Conservation (phyloP, 2,113 vertebrate species). For the Campylomormyrus numenius region DNA sequence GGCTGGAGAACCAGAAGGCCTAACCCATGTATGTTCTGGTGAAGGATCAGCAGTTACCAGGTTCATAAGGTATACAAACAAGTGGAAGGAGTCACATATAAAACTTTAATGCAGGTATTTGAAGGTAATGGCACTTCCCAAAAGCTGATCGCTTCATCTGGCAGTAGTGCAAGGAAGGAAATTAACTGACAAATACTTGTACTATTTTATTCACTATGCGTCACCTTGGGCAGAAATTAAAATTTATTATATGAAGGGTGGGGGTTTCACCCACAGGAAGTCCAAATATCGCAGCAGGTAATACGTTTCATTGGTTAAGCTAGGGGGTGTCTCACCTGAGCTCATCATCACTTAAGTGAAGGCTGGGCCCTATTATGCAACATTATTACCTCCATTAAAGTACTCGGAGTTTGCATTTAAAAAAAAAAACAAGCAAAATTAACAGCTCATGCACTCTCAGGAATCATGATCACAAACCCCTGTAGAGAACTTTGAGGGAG, state of each 20-base stretch:
- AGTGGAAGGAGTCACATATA: background rate
- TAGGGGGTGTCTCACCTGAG: background rate
- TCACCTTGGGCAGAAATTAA: slow-evolving; percentile 52
- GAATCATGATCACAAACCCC: background rate
- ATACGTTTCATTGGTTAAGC: background rate
- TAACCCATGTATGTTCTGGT: background rate
- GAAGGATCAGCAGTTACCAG: background rate
- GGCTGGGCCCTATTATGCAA: background rate
- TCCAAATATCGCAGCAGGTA: background rate
- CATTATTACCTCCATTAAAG: background rate
- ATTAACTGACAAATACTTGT: slow-evolving; percentile 49
- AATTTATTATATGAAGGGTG: slow-evolving; percentile 44
- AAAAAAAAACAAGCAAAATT: background rate
- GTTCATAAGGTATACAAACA: background rate
- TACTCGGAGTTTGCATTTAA: background rate
- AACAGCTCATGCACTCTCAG: background rate
- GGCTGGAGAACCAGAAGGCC: background rate
- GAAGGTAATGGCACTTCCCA: background rate
- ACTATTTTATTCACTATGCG: slow-evolving; percentile 67
- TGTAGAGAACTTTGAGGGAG: background rate
- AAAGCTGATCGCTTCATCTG: background rate
- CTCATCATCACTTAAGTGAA: background rate
- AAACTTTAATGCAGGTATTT: background rate
- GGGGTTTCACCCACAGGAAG: background rate
- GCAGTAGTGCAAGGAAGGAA: background rate